Base-by-base conservation (phyloP, 2,888 invertebrate species). In the Cordylochernes scorpioides region DNA sequence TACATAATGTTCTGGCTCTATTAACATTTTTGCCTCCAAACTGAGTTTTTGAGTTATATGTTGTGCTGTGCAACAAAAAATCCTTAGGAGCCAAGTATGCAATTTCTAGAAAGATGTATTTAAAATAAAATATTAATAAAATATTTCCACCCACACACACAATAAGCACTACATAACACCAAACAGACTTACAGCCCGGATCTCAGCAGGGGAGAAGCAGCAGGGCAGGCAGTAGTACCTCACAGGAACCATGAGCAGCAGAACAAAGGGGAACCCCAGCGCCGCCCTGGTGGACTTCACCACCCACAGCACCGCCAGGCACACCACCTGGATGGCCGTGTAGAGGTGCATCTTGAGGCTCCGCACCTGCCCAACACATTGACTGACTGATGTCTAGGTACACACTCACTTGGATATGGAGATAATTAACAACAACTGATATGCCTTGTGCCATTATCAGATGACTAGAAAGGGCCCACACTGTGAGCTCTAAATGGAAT, bases 261-360 rank as follows among this genome's bases (percentile, higher is more conserved):
- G 63, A 53, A 88, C 77, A 59, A 94, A 86, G 3, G 91, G 91
- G 52, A 91, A 72, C 10, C 77, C 75, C 34, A 91, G 61, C 1
- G 88, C 82, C 37, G 77, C 70, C 29, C 64, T 64, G 3, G 84
- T 77, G 12, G 78, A 78, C 55, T 91, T 91, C 13, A 91, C 74
- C 7, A 65, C 60, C 71, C 84, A 86, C 30, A 91, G 59, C 14
- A 74, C 41, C 2, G 61, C 63, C 43, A 91, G 61, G 45, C 77
- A 73, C 3, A 67, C 49, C 31, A 78, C 54, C 57, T 91, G 91
- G 40, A 84, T 66, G 24, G 68, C 47, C 1, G 91, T 94, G 58
- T 69, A 86, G 39, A 78, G 48, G 58, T 88, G 78, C 84, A 91
- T 77, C 56, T 77, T 77, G 55, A 68, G 63, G 0, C 84, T 78